These are phyloP conservation scores for Stigmatopora argus DNA, from an alignment of 2,113 vertebrate genomes.

Conservation along the genomic window DNA sequence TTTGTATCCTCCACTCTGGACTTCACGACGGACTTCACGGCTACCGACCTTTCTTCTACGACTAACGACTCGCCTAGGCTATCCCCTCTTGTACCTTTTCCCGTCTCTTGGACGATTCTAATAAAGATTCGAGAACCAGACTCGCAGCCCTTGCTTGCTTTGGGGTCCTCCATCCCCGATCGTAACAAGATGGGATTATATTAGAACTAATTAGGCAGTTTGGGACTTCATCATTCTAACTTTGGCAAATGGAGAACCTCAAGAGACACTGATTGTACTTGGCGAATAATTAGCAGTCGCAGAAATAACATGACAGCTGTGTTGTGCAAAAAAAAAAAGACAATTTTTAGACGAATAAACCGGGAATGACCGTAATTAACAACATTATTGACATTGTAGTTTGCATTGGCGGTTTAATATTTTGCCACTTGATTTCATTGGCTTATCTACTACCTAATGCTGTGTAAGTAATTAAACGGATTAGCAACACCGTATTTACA, in stretches of 20 bases:
- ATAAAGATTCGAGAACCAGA: too few species aligned
- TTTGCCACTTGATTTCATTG: background rate
- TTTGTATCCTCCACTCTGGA: too few species aligned
- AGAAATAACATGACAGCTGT: slow-evolving; percentile 19
- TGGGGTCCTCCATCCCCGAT: too few species aligned
- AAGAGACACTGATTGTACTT: slow-evolving; percentile 2
- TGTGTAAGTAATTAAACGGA: slow-evolving; percentile 10
- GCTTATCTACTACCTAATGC: background rate
- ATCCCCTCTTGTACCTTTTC: too few species aligned
- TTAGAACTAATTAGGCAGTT: slow-evolving; percentile 16
- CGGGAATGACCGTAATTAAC: background rate
- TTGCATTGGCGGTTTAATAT: background rate
- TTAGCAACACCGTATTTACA: background rate
- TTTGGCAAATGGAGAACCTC: slow-evolving; percentile 22
- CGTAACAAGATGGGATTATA: slow-evolving; percentile 18
- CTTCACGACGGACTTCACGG: too few species aligned
- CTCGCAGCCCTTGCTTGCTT: too few species aligned
- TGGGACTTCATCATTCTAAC: slow-evolving; percentile 11
- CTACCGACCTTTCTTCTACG: too few species aligned
- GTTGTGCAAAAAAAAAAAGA: slow-evolving; percentile 19
- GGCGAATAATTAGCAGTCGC: slow-evolving; percentile 18
- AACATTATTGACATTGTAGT: background rate
- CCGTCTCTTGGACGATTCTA: too few species aligned
- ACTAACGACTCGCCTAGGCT: too few species aligned
- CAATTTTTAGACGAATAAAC: slow-evolving; percentile 18